Evolutionary conservation across 2,888 invertebrate species (phyloP).

Genomic region (Nomada lathburiana): DNA sequence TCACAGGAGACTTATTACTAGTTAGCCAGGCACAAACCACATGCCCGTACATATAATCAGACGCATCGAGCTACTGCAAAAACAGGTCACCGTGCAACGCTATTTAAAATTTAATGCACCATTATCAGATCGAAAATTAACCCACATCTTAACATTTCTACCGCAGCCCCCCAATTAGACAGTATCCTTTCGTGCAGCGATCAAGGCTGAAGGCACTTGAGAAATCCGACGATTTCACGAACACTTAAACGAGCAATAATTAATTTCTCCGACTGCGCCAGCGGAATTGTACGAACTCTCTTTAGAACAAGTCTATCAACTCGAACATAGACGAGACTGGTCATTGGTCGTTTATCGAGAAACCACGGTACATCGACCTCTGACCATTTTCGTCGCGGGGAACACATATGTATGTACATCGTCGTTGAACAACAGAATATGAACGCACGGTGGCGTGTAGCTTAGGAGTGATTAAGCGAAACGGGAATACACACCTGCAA

Average conservation of each 20-base stretch:
- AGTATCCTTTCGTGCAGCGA: background rate
- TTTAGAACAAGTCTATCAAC: slow-evolving; percentile 13
- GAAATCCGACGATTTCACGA: background rate
- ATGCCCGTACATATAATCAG: too few species aligned
- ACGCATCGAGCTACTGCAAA: too few species aligned
- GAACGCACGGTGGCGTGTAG: slow-evolving; percentile 7
- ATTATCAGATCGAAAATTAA: slow-evolving; percentile 1
- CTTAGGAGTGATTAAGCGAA: slow-evolving; percentile 17
- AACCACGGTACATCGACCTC: slow-evolving; percentile 14
- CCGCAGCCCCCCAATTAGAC: background rate
- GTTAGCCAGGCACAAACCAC: too few species aligned
- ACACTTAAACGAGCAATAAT: background rate
- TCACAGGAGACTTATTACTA: too few species aligned
- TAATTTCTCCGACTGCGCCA: background rate
- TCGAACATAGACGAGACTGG: background rate
- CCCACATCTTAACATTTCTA: slow-evolving; percentile 1
- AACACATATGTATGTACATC: background rate
- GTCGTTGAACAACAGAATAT: background rate
- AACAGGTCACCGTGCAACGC: too few species aligned
- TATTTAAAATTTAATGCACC: too few species aligned
- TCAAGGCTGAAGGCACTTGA: slow-evolving; percentile 1
- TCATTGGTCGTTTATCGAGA: background rate
- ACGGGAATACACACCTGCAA: background rate
- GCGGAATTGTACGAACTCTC: background rate
- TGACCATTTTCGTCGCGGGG: slow-evolving; percentile 23